Base-by-base conservation (phyloP, 2,797 vertebrate species). In the Micromesistius poutassou region DNA sequence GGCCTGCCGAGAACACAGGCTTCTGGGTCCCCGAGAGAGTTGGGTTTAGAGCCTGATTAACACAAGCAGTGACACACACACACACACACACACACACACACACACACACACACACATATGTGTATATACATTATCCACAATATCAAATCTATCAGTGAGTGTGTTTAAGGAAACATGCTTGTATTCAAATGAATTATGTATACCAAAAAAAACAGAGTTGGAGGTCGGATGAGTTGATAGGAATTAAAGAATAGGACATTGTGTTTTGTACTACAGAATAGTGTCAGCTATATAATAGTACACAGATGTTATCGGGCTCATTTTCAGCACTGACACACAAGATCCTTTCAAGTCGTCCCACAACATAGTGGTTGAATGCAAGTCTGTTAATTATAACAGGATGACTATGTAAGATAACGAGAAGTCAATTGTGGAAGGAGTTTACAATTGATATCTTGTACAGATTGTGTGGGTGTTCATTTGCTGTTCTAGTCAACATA, bases 1-100 rank as follows among this genome's bases (percentile, higher is more conserved):
- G 77, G 90, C 83, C 78, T 78, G 83, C 88, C 89, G 91, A 92
- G 83, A 86, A 90, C 89, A 88, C 88, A 88, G 83, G 83, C 83
- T 88, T 81, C 75, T 77, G 81, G 87, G 86, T 90, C 84, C 88
- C 87, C 89, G 78, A 89, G 90, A 87, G 91, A 87, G 83, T 78
- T 80, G 87, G 79, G 75, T 89, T 87, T 75, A 84, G 77, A 83
- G 77, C 83, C 76, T 50, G 25, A 10, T 75, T 30, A 70, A 30
- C 62, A 62, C 33, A 30, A 14, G 10, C 75, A 38, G 35, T 30
- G 28, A 62, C 55, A 25, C 46, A 31, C 30, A 68, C 77, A 66
- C 74, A 28, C 55, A n/a, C 50, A 28, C 55, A 66, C 50, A 36
- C 33, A 36, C 74, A 66, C 62, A 68, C 50, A 75, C 50, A 72